phyloP scores from a whole-genome alignment of 2,888 invertebrate species.

The Xanthia togata region DNA sequence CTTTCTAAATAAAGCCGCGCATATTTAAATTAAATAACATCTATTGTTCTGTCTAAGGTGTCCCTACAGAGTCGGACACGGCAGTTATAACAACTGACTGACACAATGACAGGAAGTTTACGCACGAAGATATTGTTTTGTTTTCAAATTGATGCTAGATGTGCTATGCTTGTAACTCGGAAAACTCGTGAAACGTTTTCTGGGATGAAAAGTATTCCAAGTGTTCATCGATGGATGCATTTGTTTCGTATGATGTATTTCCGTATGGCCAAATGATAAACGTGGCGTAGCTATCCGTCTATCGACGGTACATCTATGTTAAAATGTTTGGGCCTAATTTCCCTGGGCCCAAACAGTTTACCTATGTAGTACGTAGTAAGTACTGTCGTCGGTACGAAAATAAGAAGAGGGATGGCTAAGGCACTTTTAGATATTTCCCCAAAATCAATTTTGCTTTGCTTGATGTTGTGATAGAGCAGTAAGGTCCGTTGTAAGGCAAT shows the following conservation, averaged over 20 bases:
- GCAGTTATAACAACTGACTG: constrained; percentile 37
- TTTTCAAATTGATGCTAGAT: constrained; percentile 16
- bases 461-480: neutral
- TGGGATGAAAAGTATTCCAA: neutral
- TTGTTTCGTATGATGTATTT: neutral
- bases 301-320: too few species aligned
- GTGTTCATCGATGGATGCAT: neutral
- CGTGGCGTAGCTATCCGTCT: too few species aligned
- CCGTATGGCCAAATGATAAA: too few species aligned
- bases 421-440: neutral
- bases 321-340: too few species aligned
- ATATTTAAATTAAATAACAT: constrained; percentile 52
- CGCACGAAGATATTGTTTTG: constrained; percentile 26
- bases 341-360: neutral
- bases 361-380: too few species aligned
- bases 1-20: constrained; percentile 28
- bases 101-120: constrained; percentile 57
- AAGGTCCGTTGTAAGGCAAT: neutral
- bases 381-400: neutral
- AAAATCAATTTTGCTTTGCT: neutral
- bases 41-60: constrained; percentile 55
- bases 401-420: neutral
- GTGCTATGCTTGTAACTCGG: neutral
- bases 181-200: neutral
- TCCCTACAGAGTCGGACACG: constrained; percentile 27